Conservation (phyloP, 2,888 invertebrate genomes). For the Brenthis daphne region DNA sequence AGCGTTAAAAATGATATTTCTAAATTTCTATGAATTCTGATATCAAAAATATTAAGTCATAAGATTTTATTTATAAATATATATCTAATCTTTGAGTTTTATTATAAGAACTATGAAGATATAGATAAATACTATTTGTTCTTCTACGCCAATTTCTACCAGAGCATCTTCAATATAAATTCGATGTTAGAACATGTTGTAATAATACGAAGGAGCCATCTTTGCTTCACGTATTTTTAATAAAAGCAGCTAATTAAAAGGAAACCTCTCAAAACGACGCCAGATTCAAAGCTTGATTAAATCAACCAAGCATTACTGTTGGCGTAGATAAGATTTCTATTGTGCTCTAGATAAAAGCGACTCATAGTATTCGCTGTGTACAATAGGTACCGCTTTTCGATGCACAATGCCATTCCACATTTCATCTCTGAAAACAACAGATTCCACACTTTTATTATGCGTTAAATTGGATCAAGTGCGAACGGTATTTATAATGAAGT, state of each 20-base stretch:
- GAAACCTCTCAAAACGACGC: slow-evolving; percentile 26
- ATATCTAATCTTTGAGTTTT: too few species aligned
- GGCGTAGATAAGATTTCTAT: slow-evolving; percentile 68
- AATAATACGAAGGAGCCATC: background rate
- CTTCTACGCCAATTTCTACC: too few species aligned
- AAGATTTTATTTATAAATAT: background rate
- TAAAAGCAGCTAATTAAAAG: slow-evolving; percentile 26
- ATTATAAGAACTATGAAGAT: too few species aligned
- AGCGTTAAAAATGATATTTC: slow-evolving; percentile 8
- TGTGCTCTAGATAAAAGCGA: slow-evolving; percentile 63
- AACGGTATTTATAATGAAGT: slow-evolving; percentile 56
- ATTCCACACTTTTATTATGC: slow-evolving; percentile 72
- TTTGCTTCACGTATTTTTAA: slow-evolving; percentile 1
- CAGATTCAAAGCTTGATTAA: slow-evolving; percentile 52
- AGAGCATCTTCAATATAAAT: background rate
- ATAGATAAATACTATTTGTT: too few species aligned
- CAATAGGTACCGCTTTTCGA: slow-evolving; percentile 59
- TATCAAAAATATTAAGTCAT: slow-evolving; percentile 4
- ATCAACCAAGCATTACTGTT: slow-evolving; percentile 63
- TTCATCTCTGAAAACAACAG: slow-evolving; percentile 71
- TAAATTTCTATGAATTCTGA: background rate
- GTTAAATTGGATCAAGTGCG: slow-evolving; percentile 71
- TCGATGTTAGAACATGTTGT: background rate
- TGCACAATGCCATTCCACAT: slow-evolving; percentile 70
- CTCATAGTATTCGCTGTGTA: slow-evolving; percentile 49